A percentile compares a stretch with the other conserved stretches of the same genome.
These are phyloP conservation scores for Turritopsis rubra DNA, from an alignment of 30 jellyfish, hydroid and myxozoan genomes.

Conservation along the genomic window DNA sequence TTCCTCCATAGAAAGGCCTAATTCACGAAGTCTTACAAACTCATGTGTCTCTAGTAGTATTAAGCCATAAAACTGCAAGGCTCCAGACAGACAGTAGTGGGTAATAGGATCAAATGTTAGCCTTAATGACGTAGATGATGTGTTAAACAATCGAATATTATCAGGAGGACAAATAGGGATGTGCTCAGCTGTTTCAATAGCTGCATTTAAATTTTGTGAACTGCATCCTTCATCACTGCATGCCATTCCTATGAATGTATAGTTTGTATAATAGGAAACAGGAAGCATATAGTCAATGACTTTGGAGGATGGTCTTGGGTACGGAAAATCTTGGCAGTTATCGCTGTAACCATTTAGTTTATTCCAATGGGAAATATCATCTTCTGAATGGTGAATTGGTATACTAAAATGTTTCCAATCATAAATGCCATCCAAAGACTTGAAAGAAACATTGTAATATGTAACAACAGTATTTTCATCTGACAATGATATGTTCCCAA, in stretches of 20 bases:
- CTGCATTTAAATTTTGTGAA: neutral
- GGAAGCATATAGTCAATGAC: neutral
- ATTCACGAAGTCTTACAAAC: neutral
- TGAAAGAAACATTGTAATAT: neutral
- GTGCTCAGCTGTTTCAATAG: neutral
- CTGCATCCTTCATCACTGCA: constrained; percentile 25
- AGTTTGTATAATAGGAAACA: constrained; percentile 1
- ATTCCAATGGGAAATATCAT: neutral
- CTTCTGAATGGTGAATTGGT: neutral
- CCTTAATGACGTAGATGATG: neutral
- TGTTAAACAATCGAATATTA: neutral
- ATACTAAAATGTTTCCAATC: neutral
- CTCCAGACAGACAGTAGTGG: constrained; percentile 3
- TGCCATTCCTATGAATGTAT: constrained; percentile 9
- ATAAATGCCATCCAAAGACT: neutral
- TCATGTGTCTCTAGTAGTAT: neutral
- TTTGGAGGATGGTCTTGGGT: constrained; percentile 1
- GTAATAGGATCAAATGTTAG: neutral
- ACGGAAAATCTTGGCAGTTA: neutral
- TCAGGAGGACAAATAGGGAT: constrained; percentile 11
- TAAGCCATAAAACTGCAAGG: neutral
- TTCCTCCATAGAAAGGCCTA: neutral
- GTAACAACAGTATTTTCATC: neutral
- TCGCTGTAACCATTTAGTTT: neutral
- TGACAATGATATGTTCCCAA: neutral